Base-by-base conservation (phyloP, 2,113 vertebrate genomes). In the Aythya baeri region DNA sequence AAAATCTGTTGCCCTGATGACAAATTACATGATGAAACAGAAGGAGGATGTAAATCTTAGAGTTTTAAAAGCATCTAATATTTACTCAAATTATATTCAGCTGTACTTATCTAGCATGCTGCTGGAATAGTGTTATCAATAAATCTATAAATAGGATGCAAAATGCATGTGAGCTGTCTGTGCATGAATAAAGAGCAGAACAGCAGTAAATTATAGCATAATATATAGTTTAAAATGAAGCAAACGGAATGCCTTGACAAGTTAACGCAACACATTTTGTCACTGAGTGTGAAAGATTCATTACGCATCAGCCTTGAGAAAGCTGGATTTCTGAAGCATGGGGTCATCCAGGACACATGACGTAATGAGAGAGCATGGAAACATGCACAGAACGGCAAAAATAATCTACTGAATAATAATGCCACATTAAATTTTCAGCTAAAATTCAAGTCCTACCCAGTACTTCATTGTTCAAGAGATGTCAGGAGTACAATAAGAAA, bases 21-120 rank as follows among this genome's bases (percentile, higher is more conserved):
- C 73, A 95, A 88, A 95, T 91, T 68, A 73, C 41, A 58, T 2
- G 0, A 83, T 58, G 36, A 87, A 31, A 76, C 66, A 85, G 62
- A 73, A 49, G 44, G 58, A 91, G 86, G 77, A 91, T 91, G 84
- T 83, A 92, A 70, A 89, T 91, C 55, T 79, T 82, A 26, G 29
- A 20, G 18, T 76, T 89, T 77, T 96, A 93, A 96, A 96, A 94
- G 93, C 92, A 93, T 71, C 50, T 93, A 83, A 71, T 89, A 93
- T 93, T 95, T 96, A 85, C 62, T 87, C 31, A 71, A 73, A 79
- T 86, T 79, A 85, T 82, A 87, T 89, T 75, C 27, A 55, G 67
- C 49, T 73, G 59, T 84, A 85, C 71, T 76, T 66, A 65, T 72
- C n/a, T 70, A 81, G 25, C 58, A 57, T 36, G 44, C 34, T 91